Evolutionary conservation across 2,113 vertebrate genomes (phyloP).

Genomic region (Hymenochirus boettgeri): DNA sequence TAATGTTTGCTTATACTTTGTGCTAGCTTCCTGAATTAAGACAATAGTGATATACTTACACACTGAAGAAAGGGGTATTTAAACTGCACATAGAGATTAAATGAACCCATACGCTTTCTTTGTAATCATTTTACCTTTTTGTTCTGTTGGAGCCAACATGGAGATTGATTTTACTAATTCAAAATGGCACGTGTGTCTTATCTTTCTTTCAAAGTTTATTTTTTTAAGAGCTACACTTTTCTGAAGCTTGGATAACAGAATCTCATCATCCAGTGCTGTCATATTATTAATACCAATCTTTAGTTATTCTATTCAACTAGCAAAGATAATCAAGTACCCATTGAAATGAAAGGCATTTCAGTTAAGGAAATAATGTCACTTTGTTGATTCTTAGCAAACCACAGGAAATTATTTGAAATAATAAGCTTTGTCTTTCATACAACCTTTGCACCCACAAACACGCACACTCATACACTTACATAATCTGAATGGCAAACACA

Average conservation of each 20-base stretch:
- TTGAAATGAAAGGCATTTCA: slow-evolving; percentile 1
- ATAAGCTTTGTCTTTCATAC: not conserved
- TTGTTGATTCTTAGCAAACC: slow-evolving; percentile 3
- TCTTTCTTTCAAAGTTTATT: slow-evolving; percentile 11
- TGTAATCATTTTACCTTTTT: not conserved
- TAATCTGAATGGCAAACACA: too few relatives aligned
- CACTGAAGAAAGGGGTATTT: slow-evolving; percentile 1
- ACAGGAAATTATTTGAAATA: not conserved
- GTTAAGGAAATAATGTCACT: not conserved
- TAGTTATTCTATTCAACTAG: slow-evolving; percentile 9
- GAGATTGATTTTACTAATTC: slow-evolving; percentile 26
- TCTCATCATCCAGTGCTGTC: slow-evolving; percentile 20
- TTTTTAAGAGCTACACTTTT: slow-evolving; percentile 8
- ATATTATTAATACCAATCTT: slow-evolving; percentile 29
- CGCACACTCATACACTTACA: too few relatives aligned
- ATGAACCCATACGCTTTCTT: slow-evolving; percentile 4
- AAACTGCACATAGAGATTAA: slow-evolving; percentile 15
- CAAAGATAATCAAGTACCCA: slow-evolving; percentile 7
- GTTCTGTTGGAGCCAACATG: slow-evolving; percentile 9
- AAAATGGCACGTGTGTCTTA: slow-evolving; percentile 27
- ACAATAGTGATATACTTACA: slow-evolving; percentile 2
- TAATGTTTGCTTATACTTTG: slow-evolving; percentile 18
- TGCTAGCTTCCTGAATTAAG: slow-evolving; percentile 25
- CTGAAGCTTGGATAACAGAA: slow-evolving; percentile 3
- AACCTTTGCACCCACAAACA: too few relatives aligned